Evolutionary conservation across 2,113 vertebrate species (phyloP), one percentile per base, ranked within the genome.

Genomic region (Benitochromis conjunctus): DNA sequence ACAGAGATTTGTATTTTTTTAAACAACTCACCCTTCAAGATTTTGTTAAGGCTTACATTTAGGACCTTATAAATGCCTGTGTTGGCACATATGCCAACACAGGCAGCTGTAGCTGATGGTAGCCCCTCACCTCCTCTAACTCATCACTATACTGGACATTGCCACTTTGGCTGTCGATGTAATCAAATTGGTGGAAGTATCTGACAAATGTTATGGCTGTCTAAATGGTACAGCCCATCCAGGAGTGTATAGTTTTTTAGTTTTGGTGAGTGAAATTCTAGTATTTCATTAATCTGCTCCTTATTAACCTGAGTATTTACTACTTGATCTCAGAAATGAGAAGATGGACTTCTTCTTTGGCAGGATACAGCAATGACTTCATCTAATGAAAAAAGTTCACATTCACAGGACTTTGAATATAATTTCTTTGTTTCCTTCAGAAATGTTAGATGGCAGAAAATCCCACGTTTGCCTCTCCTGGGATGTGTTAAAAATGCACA

Each of bases 391-490:
- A 43, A 24, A 74, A 18, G 24, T 7, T 26, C 60, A 18, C 41
- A 48, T 29, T 48, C 21, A 48, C 41, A 74, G 3, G 41, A 74
- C 9, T 19, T 48, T 29, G 5, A 0, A 48, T 7, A 26, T 16
- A 0, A 69, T 71, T 0, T 71, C 8, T 0, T 16, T 3, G 16
- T 48, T 74, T 74, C 10, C 21, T 48, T 74, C 41, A 0, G 0
- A 74, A 29, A 29, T 18, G 14, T 29, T 29, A 18, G 2, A 26
- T 29, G 41, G 41, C 21, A 48, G 21, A 18, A 71, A 46, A 71
- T 29, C 38, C 41, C 14, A 48, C 14, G 48, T 48, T 46, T 29
- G 24, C 24, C 1, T 74, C 0, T 9, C 1, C 6, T 0, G 66
- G 26, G 66, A 74, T 19, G 14, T 74, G 41, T 26, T 43, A 71